Evolutionary conservation across 2,797 vertebrate species (phyloP), one percentile per base, ranked within the genome.

Genomic region (Cynopterus sphinx): DNA sequence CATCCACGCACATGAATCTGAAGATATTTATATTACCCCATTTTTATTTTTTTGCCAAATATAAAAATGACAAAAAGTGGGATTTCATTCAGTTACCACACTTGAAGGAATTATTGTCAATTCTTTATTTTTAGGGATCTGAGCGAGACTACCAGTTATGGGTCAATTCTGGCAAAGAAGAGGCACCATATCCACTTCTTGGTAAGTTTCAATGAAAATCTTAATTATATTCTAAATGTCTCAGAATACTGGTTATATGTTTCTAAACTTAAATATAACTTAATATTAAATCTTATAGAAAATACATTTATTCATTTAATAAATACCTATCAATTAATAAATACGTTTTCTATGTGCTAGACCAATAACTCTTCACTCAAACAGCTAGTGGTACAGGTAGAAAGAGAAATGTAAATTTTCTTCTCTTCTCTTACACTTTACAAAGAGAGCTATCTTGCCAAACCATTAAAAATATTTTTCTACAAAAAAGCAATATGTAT

Each of bases 141-240:
- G 98, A 99, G 75, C 99, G 99, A 98, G 99, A 99, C 98, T 99
- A 99, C 98, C 98, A 99, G 77, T 97, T 99, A 74, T 99, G 99
- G 99, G 99, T 99, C 98, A 99, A 98, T 98, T 99, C 99, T 97
- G 99, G 99, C 96, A 99, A 99, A 97, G 99, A 99, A 73, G 99
- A 99, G 68, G 98, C 99, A 91, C 99, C 99, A 0, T 99, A 99
- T 90, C 99, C 99, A 97, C 99, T 99, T 81, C 99, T 99, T 92
- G 99, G 99, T 99, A 98, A 99, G 99, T 95, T 96, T 94, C 92
- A 96, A 36, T 65, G 55, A 93, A 90, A 78, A 95, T 92, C 22
- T 87, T 91, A 21, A 89, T 92, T 84, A 28, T 73, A 43, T 75
- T 71, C 63, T 70, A 43, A 95, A 28, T 87, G 41, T 59, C 75